Conservation (phyloP, 2,113 vertebrate species). For the Tenebrosternarchus preto region DNA sequence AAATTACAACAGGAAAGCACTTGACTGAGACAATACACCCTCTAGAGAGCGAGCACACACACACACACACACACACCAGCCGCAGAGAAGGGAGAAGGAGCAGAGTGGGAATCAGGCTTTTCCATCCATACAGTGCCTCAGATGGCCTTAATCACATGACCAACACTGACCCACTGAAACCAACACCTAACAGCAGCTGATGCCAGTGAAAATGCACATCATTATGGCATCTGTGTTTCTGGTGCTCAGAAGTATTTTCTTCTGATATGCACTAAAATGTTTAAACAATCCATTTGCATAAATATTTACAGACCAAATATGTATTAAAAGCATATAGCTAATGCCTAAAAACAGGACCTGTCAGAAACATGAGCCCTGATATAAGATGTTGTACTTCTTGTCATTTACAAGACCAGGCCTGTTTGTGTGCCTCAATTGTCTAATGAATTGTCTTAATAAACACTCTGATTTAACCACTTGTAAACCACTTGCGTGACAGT, state of each 20-base stretch:
- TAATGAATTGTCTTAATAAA: too few species aligned
- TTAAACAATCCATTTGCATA: too few species aligned
- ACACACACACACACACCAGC: neutral
- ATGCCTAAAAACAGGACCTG: too few species aligned
- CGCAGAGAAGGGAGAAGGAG: constrained; percentile 9
- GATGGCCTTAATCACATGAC: constrained; percentile 27
- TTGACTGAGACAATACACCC: neutral
- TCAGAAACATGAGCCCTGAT: too few species aligned
- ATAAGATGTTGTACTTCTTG: too few species aligned
- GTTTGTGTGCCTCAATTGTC: too few species aligned
- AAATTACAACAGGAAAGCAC: constrained; percentile 20
- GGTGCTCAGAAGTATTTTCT: neutral
- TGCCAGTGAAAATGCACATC: neutral
- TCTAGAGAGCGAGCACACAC: neutral
- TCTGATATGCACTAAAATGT: too few species aligned
- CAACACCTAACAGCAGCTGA: constrained; percentile 39
- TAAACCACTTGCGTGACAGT: too few species aligned
- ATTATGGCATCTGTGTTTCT: neutral
- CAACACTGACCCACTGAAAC: constrained; percentile 7
- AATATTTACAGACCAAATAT: too few species aligned
- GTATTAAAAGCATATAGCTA: too few species aligned
- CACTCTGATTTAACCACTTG: too few species aligned
- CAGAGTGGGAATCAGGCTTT: constrained; percentile 3
- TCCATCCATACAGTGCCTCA: constrained; percentile 20
- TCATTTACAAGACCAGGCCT: too few species aligned